Evolutionary conservation across 2,888 invertebrate genomes (phyloP), one percentile per base, ranked within the genome.

Genomic region (Sarcophaga variegata): DNA sequence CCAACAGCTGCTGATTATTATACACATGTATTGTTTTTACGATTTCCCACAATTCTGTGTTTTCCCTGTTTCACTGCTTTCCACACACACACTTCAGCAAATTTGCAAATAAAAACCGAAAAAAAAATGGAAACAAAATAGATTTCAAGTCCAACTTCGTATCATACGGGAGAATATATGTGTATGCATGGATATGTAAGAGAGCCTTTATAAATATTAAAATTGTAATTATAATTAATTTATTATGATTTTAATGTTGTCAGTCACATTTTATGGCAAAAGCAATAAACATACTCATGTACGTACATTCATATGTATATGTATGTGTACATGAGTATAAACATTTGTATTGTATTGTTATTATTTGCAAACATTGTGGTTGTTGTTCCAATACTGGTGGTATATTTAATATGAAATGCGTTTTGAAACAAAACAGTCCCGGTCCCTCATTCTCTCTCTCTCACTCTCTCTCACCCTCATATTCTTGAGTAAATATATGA

Each of bases 1-100:
- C 71, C 20, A 86, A 83, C 82, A 86, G 79, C 67, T 82, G 82
- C 76, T 86, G 83, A 86, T 86, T 83, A 80, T 72, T 76, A 76
- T 37, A 10, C 2, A 4, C 8, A 37, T 37, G 37, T 79, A 82
- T 77, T 71, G 71, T 22, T 59, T 76, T 71, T 27, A 8, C 27
- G 49, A 12, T 64, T 20, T 60, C 25, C 2, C 63, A 14, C 12
- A 76, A 12, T 37, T 37, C 8, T 8, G 37, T 37, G 8, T 10
- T 37, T 37, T 10, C 10, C 8, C 37, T 8, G 8, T 37, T 37
- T 37, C 37, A 37, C 8, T 37, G 37, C 37, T 37, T 37, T 37
- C 37, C 37, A 2, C 37, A 37, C 37, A 37, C 37, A 37, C 37
- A 37, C 37, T 37, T 37, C 10, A 8, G 2, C 2, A 37, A 8